Percentiles rank a stretch among this genome's conserved stretches.
These are phyloP conservation scores for Enoplosus armatus DNA, from an alignment of 2,797 vertebrate species.

Conservation along the genomic window DNA sequence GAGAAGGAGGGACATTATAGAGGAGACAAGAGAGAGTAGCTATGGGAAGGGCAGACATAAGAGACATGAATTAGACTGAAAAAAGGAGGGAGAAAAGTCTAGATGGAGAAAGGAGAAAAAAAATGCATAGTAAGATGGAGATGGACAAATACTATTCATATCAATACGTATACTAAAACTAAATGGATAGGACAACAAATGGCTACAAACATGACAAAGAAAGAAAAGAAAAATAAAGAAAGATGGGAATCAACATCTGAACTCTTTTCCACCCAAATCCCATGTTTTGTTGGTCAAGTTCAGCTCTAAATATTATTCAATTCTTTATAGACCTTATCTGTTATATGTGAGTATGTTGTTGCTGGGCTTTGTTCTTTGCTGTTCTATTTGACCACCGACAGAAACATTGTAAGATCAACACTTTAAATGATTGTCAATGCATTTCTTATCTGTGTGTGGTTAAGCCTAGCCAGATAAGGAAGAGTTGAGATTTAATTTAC, in stretches of 20 bases:
- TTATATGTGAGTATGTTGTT: neutral
- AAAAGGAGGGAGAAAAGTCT: neutral
- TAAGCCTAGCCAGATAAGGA: neutral
- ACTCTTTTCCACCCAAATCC: neutral
- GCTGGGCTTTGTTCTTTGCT: constrained; percentile 1
- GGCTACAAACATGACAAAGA: neutral
- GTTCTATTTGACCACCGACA: neutral
- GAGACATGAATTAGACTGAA: constrained; percentile 8
- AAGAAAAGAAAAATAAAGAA: neutral
- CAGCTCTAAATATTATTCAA: neutral
- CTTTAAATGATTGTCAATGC: constrained; percentile 5
- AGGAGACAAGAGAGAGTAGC: constrained; percentile 38
- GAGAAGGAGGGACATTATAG: constrained; percentile 51
- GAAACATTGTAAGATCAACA: neutral
- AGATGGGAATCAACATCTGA: neutral
- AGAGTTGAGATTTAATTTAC: neutral
- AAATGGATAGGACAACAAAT: neutral
- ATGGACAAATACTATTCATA: neutral
- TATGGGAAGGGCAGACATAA: constrained; percentile 10
- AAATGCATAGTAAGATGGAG: neutral
- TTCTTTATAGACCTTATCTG: neutral
- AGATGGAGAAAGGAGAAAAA: neutral
- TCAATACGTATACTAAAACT: neutral
- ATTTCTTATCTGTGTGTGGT: constrained; percentile 2
- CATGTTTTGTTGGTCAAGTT: neutral